A percentile compares a stretch with the other conserved stretches of the same genome.
These are phyloP conservation scores for Papilio protenor DNA, from an alignment of 2,888 invertebrate species.

Conservation along the genomic window DNA sequence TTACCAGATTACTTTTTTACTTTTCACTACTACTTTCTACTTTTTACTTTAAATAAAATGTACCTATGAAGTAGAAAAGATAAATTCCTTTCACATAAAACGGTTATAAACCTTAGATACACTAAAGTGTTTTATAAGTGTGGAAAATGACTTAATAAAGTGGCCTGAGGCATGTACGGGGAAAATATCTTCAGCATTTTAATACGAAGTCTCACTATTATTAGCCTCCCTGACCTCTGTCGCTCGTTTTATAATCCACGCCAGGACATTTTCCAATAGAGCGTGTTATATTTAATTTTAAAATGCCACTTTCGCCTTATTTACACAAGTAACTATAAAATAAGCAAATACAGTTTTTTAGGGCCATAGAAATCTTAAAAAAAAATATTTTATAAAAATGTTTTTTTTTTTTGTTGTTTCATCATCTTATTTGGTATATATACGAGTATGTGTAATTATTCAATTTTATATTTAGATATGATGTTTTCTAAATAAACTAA, in stretches of 20 bases:
- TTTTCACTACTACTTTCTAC: too few species aligned
- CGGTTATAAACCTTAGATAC: neutral
- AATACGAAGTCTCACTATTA: conserved; percentile 15
- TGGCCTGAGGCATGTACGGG: neutral
- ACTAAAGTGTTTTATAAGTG: conserved; percentile 13
- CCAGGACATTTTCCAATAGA: conserved; percentile 6
- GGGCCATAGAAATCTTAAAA: too few species aligned
- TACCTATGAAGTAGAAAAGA: neutral
- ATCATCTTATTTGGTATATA: too few species aligned
- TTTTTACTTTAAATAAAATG: too few species aligned
- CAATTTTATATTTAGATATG: neutral
- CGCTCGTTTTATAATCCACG: conserved; percentile 8
- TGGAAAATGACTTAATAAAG: conserved; percentile 19
- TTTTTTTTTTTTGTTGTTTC: too few species aligned
- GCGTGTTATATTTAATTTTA: neutral
- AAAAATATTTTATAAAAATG: too few species aligned
- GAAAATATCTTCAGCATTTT: conserved; percentile 15
- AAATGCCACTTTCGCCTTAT: neutral
- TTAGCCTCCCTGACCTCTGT: neutral
- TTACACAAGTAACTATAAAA: neutral
- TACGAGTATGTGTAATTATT: neutral
- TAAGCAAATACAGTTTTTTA: neutral
- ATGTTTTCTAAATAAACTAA: too few species aligned
- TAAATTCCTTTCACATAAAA: neutral
- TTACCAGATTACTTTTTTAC: neutral